Evolutionary conservation across 2,797 vertebrate genomes (phyloP).

Genomic region (Natrix natrix): DNA sequence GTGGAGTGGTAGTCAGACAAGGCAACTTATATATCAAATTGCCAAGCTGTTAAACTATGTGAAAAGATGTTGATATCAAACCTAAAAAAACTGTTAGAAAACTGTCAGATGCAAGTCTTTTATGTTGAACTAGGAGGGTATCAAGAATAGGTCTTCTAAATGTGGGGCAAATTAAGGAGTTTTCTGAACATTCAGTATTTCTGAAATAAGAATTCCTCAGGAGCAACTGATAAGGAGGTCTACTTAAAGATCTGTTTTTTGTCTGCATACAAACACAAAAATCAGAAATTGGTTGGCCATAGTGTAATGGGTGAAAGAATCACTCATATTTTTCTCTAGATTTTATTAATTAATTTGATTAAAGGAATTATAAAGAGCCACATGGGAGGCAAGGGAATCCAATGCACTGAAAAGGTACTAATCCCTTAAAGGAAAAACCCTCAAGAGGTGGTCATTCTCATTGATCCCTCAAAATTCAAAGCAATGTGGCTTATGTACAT

Average conservation of each 20-base stretch:
- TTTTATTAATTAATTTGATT: not conserved
- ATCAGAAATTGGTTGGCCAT: not conserved
- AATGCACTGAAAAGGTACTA: not conserved
- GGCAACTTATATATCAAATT: not conserved
- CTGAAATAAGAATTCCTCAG: not conserved
- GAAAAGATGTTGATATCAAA: constrained; percentile 5
- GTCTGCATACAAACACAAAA: not conserved
- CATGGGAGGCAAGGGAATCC: not conserved
- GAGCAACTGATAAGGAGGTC: not conserved
- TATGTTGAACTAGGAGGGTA: not conserved
- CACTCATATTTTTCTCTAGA: too few relatives aligned
- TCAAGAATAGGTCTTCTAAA: not conserved
- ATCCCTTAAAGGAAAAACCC: not conserved
- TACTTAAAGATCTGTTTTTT: not conserved
- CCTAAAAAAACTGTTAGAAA: not conserved
- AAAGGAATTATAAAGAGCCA: not conserved
- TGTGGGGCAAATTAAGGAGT: not conserved
- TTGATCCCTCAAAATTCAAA: not conserved
- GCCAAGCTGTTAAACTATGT: not conserved
- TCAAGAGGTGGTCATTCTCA: not conserved
- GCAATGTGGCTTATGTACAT: not conserved
- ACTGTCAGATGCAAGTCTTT: not conserved
- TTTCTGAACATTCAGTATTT: constrained; percentile 1
- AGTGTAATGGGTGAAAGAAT: not conserved
- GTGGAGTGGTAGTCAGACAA: not conserved